These are phyloP conservation scores for Nothobranchius furzeri DNA, from an alignment of 2,113 vertebrate species.

Conservation along the genomic window DNA sequence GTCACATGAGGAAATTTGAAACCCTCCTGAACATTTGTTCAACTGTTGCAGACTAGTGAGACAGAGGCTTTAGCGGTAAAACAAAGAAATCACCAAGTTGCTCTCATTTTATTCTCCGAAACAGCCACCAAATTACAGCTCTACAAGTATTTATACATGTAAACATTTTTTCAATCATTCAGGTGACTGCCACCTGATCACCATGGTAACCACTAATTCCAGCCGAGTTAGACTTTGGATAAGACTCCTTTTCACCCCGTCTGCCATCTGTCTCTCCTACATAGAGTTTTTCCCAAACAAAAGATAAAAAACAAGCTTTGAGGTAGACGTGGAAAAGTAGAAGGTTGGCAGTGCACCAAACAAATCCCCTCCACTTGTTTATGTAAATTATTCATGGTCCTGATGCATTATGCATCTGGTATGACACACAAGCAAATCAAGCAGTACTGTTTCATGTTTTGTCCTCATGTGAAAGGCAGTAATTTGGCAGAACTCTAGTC, in stretches of 20 bases:
- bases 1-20: too few species aligned
- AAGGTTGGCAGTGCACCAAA: conserved; percentile 60
- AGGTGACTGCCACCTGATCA: conserved; percentile 53
- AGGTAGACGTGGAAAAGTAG: conserved; percentile 48
- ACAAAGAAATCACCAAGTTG: too few species aligned
- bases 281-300: conserved; percentile 47
- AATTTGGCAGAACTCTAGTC: conserved; percentile 61
- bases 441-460: conserved; percentile 65
- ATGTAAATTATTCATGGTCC: conserved; percentile 75
- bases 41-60: too few species aligned
- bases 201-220: conserved; percentile 69
- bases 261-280: conserved; percentile 75
- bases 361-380: conserved; percentile 67
- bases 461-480: conserved; percentile 67
- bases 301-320: conserved; percentile 40
- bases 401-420: conserved; percentile 67
- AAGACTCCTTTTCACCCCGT: conserved; percentile 56
- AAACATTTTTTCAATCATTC: conserved; percentile 13
- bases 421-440: conserved; percentile 65
- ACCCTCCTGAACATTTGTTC: too few species aligned
- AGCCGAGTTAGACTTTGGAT: conserved; percentile 60
- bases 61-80: too few species aligned
- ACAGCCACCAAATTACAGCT: background rate
- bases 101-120: too few species aligned
- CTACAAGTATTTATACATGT: conserved; percentile 27